Evolutionary conservation across 2,888 invertebrate genomes (phyloP).

Genomic region (Eristalis tenax): DNA sequence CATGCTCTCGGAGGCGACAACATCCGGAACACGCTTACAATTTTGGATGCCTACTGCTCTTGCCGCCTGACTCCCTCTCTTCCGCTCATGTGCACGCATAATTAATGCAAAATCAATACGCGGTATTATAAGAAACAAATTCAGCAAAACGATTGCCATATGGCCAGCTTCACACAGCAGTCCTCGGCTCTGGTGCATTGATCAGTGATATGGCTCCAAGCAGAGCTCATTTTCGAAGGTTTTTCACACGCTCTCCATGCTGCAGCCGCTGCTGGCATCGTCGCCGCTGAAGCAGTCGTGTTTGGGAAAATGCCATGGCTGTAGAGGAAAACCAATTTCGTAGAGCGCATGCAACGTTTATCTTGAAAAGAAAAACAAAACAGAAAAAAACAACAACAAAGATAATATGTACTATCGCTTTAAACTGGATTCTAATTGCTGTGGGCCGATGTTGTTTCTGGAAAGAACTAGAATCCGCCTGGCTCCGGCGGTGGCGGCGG

Average conservation of each 20-base stretch:
- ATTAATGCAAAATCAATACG: slow-evolving; percentile 58
- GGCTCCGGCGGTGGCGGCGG: neutral
- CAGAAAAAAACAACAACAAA: neutral
- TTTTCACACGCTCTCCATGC: slow-evolving; percentile 59
- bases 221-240: slow-evolving; percentile 44
- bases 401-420: slow-evolving; percentile 43
- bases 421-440: slow-evolving; percentile 68
- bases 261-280: neutral
- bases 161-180: slow-evolving; percentile 45
- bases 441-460: slow-evolving; percentile 48
- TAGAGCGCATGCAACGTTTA: slow-evolving; percentile 16
- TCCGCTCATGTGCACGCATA: slow-evolving; percentile 21
- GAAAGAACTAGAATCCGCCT: slow-evolving; percentile 55
- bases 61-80: neutral
- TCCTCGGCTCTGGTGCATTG: neutral
- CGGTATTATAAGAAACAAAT: slow-evolving; percentile 19
- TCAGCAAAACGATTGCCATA: slow-evolving; percentile 41
- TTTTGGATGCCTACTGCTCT: neutral
- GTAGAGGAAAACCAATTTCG: slow-evolving; percentile 6
- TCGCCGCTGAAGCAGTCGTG: neutral
- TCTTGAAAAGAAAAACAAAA: slow-evolving; percentile 8
- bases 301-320: slow-evolving; percentile 53
- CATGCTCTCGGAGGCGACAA: slow-evolving; percentile 29
- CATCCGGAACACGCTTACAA: slow-evolving; percentile 48
- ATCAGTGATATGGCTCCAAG: neutral